Evolutionary conservation across 1,140 invertebrate genomes (phyloP).

Genomic region (Argopecten irradians): DNA sequence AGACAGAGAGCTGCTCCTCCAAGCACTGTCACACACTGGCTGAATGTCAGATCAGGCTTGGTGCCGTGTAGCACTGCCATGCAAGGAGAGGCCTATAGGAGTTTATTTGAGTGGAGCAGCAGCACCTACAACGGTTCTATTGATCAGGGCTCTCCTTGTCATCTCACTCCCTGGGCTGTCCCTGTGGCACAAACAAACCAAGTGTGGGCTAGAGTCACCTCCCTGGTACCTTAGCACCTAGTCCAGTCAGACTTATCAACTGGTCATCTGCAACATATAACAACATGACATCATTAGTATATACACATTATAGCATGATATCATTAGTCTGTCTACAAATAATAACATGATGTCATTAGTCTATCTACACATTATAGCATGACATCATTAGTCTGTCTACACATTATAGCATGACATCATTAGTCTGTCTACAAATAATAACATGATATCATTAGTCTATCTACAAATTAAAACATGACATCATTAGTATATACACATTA

Average conservation of each 20-base stretch:
- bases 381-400: too few species aligned
- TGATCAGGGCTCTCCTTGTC: background rate
- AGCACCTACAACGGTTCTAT: slow-evolving; percentile 8
- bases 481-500: too few species aligned
- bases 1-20: background rate
- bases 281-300: background rate
- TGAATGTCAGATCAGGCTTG: background rate
- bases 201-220: background rate
- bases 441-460: too few species aligned
- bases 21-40: background rate
- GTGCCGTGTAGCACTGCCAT: slow-evolving; percentile 8
- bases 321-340: background rate
- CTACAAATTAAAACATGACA: too few species aligned
- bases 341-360: too few species aligned
- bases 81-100: slow-evolving; percentile 12
- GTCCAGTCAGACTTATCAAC: background rate
- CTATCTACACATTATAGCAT: too few species aligned
- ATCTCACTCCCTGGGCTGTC: background rate
- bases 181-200: background rate
- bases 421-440: too few species aligned
- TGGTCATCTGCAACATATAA: background rate
- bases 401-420: too few species aligned
- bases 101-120: slow-evolving; percentile 5
- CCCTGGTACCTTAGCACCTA: background rate
- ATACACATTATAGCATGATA: background rate